Evolutionary conservation across 2,888 invertebrate species (phyloP), one percentile per base, ranked within the genome.

Genomic region (Eristalinus sepulchralis): DNA sequence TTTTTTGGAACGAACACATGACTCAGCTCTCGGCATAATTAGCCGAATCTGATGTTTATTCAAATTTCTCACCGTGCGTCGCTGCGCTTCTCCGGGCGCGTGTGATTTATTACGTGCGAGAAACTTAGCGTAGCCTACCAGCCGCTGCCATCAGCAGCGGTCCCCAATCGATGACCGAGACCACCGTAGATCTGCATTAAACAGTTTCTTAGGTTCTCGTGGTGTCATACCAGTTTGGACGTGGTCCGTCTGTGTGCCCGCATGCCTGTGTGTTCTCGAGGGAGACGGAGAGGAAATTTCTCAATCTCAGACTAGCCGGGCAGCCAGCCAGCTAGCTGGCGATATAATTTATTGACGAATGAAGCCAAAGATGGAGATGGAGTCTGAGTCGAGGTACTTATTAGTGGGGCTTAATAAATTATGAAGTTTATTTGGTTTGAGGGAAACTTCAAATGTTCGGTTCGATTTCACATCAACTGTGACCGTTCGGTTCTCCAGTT

Each of bases 361-460:
- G 53, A 27, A 34, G 31, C 27, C 39, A 47, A 47, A 47, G 47
- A 47, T 47, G 47, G 27, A 57, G 59, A 27, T 22, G 39, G 27
- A 47, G n/a, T 62, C 11, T 20, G 3, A 36, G 39, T 59, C 66
- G 63, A 47, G 72, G 73, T 82, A 82, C 73, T 86, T 85, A 82
- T 85, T 82, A 86, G 75, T 82, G 86, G 24, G 73, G 82, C 78
- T 82, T 82, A 78, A 78, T 86, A 86, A 86, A 86, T 86, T 86
- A 78, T 70, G 17, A 82, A 82, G 75, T 83, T 82, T 79, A 79
- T 83, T 83, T 78, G 82, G 78, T 78, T 79, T 71, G 82, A 70
- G 86, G 78, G 73, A 57, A 81, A 68, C 73, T 66, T 24, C 53
- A 67, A 60, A 63, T 63, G 39, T 73, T 71, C 59, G 71, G 47